Base-by-base conservation (phyloP, 1,140 invertebrate genomes). In the Ostrea edulis region DNA sequence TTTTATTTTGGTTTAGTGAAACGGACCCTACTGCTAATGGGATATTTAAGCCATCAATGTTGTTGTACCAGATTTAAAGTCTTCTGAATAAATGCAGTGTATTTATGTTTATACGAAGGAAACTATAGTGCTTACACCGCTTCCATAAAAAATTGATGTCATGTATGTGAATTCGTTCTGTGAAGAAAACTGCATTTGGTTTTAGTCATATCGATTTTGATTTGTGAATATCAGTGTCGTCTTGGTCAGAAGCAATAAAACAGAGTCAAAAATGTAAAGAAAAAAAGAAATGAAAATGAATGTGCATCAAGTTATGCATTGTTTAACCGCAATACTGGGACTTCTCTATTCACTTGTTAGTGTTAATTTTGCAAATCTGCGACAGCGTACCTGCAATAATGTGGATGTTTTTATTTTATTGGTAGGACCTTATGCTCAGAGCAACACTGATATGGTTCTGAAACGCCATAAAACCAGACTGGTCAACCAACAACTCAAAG, bases 401-500 rank as follows among this genome's bases (percentile, higher is more conserved):
- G 35, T 44, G 35, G 35, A 44, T 44, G 35, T 20, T 20, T 7
- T 62, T 52, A 14, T 68, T 84, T 82, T n/a, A 77, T 53, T 77
- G 83, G 8, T 84, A 92, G 91, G 91, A 71, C 91, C 91, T 11
- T 92, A 92, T 83, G 86, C 90, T 22, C 87, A 88, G 82, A 90
- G 89, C 8, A 90, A 89, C 71, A 89, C 86, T 54, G 91, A 92
- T 25, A 91, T 92, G 91, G 91, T 91, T 68, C 81, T 92, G 62
- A 92, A 91, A 82, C 86, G 89, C 35, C 91, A 91, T 55, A 90
- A 91, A 87, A 88, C 84, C 2, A 86, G 89, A 68, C 87, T 92
- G 52, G 86, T 71, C 44, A 44, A 58, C 8, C 88, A 90, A 17
- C 87, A 89, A 22, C 25, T 90, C 14, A 92, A 92, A 68, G 81